Evolutionary conservation across 2,888 invertebrate species (phyloP).

Genomic region (Drosophila nr. fundita): DNA sequence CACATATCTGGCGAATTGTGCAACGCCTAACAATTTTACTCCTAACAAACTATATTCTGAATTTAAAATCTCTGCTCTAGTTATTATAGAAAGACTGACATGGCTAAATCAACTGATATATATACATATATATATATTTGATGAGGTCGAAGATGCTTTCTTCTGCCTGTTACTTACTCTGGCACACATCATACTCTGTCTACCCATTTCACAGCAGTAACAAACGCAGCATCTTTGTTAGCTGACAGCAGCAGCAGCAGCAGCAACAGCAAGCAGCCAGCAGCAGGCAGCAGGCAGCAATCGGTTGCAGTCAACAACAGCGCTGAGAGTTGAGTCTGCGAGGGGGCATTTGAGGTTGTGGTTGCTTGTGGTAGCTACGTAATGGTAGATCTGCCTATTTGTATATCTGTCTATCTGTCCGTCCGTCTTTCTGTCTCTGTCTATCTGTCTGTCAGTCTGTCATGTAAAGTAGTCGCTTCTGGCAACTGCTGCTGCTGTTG

Average conservation of each 20-base stretch:
- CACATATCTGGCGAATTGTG: background rate
- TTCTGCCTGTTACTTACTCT: background rate
- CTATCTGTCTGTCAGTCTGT: slow-evolving; percentile 21
- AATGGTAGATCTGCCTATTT: slow-evolving; percentile 6
- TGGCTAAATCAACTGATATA: background rate
- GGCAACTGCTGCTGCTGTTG: slow-evolving; percentile 37
- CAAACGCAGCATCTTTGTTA: slow-evolving; percentile 38
- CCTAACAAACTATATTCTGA: background rate
- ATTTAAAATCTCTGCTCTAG: background rate
- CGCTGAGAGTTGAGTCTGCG: background rate
- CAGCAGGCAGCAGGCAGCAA: slow-evolving; percentile 18
- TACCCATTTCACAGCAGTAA: background rate
- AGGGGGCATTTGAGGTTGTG: background rate
- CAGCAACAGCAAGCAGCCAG: slow-evolving; percentile 14
- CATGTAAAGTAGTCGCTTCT: slow-evolving; percentile 27
- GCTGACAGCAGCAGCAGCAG: slow-evolving; percentile 36
- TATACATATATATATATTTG: background rate
- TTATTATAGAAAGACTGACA: background rate
- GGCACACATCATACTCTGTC: background rate
- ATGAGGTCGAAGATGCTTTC: background rate
- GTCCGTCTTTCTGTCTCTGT: background rate
- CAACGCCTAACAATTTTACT: background rate
- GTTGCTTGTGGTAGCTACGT: background rate
- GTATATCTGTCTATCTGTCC: slow-evolving; percentile 7
- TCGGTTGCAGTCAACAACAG: slow-evolving; percentile 3